Evolutionary conservation across 2,113 vertebrate species (phyloP).

Genomic region (Cyprinodon brontotheroides): DNA sequence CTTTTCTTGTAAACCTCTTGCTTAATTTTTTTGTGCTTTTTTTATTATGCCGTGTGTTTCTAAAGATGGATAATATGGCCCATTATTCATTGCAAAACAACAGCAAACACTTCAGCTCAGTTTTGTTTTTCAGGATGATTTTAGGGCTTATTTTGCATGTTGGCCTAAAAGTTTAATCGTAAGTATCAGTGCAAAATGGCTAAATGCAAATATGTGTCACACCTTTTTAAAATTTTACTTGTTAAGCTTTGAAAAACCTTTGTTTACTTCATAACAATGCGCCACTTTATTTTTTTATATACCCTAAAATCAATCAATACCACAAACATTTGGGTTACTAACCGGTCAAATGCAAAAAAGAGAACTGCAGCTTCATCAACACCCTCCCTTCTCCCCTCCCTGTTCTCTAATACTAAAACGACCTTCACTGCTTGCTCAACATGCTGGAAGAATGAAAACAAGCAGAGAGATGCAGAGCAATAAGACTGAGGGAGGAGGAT

Average conservation of each 20-base stretch:
- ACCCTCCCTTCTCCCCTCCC: constrained; percentile 34
- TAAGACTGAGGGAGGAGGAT: constrained; percentile 7
- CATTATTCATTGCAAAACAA: no score
- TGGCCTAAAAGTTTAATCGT: background rate
- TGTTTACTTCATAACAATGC: background rate
- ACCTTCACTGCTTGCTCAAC: constrained; percentile 66
- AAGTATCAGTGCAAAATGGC: background rate
- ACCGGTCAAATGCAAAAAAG: background rate
- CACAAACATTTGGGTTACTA: background rate
- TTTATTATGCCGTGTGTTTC: background rate
- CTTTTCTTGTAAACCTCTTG: no score
- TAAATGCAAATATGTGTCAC: background rate
- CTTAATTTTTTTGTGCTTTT: background rate
- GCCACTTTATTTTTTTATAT: background rate
- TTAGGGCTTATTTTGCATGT: no score
- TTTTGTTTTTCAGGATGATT: no score
- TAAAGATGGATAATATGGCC: no score
- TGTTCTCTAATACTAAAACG: constrained; percentile 53
- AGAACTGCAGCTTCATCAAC: constrained; percentile 40
- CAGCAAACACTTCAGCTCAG: no score
- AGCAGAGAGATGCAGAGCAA: constrained; percentile 17
- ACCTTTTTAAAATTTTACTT: background rate
- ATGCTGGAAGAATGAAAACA: constrained; percentile 43
- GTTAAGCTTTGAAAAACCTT: background rate
- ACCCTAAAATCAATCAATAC: background rate